Percentiles rank a stretch among this genome's conserved stretches.
Evolutionary conservation across 2,113 vertebrate genomes (phyloP).

Genomic region (Oncorhynchus tshawytscha): DNA sequence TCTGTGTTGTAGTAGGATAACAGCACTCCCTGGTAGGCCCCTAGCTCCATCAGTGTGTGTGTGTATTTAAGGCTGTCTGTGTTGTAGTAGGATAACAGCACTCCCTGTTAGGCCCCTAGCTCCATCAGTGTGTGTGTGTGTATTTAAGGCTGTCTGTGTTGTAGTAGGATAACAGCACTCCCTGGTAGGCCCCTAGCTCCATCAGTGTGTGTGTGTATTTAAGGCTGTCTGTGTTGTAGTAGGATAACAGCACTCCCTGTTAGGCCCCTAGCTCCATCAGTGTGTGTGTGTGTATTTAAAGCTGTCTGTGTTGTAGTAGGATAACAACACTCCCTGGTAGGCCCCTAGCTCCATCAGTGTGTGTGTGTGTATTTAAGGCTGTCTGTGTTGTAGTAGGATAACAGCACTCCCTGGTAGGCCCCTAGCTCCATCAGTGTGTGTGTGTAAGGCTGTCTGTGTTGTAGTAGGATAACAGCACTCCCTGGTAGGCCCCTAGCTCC

Average conservation of each 20-base stretch:
- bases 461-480: constrained; percentile 34
- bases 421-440: too few species aligned
- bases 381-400: constrained; percentile 5
- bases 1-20: constrained; percentile 10
- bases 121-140: too few species aligned
- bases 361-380: background rate
- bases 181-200: constrained; percentile 32
- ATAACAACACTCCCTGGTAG: constrained; percentile 43
- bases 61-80: constrained; percentile 2
- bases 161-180: constrained; percentile 34
- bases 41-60: too few species aligned
- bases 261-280: constrained; percentile 24
- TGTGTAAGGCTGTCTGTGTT: background rate
- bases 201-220: too few species aligned
- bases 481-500: constrained; percentile 32
- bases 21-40: constrained; percentile 43
- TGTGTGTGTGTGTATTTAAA: background rate
- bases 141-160: constrained; percentile 2
- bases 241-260: constrained; percentile 41
- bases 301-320: background rate
- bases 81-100: constrained; percentile 24
- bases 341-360: too few species aligned
- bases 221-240: constrained; percentile 2
- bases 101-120: constrained; percentile 37
- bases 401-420: constrained; percentile 45